Evolutionary conservation across 1,140 invertebrate genomes (phyloP).

Genomic region (Panagrolaimus sp.): DNA sequence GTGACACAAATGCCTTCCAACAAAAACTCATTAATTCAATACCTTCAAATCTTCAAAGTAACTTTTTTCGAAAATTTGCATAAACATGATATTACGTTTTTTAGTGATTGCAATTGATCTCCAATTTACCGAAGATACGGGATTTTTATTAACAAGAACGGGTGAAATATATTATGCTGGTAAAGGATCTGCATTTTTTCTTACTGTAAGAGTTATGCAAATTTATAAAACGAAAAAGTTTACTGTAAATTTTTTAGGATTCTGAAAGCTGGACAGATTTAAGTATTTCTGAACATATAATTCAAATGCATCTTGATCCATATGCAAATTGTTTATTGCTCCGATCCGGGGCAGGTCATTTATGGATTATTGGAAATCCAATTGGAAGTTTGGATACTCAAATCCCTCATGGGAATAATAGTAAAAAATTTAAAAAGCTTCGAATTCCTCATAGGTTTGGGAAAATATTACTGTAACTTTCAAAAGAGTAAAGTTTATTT

Average conservation of each 20-base stretch:
- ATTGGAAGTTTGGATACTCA: slow-evolving; percentile 2
- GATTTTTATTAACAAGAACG: slow-evolving; percentile 48
- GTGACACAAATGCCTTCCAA: slow-evolving; percentile 29
- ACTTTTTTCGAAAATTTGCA: background rate
- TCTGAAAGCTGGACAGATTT: slow-evolving; percentile 48
- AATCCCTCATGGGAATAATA: background rate
- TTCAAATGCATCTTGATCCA: slow-evolving; percentile 42
- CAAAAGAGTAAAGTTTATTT: background rate
- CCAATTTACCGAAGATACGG: slow-evolving; percentile 46
- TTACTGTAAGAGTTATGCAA: slow-evolving; percentile 27
- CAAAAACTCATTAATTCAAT: slow-evolving; percentile 31
- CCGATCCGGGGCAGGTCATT: slow-evolving; percentile 51
- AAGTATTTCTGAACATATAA: slow-evolving; percentile 46
- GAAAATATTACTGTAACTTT: background rate
- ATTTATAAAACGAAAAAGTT: background rate
- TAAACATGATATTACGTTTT: slow-evolving; percentile 6
- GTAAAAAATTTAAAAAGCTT: slow-evolving; percentile 31
- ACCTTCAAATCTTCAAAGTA: slow-evolving; percentile 26
- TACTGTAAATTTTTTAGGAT: slow-evolving; percentile 33
- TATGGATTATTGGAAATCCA: slow-evolving; percentile 44
- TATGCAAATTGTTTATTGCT: slow-evolving; percentile 41
- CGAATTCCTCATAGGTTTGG: slow-evolving; percentile 45
- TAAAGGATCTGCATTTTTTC: slow-evolving; percentile 40
- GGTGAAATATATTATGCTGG: slow-evolving; percentile 57
- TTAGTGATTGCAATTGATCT: slow-evolving; percentile 40